Base-by-base conservation (phyloP, 2,797 vertebrate species). In the Brachymystax lenok region DNA sequence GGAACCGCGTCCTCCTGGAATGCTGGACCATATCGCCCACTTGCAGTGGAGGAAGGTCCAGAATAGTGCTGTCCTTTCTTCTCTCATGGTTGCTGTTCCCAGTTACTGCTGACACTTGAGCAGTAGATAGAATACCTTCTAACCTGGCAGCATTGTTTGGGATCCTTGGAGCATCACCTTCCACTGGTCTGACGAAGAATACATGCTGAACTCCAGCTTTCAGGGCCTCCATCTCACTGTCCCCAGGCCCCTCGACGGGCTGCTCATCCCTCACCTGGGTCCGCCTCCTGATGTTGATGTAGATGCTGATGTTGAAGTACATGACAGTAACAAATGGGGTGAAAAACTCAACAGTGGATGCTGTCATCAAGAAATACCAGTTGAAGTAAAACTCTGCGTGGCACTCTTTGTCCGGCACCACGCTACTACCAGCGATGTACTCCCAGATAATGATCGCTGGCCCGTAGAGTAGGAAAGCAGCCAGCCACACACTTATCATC, bases 341-440 rank as follows among this genome's bases (percentile, higher is more conserved):
- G 80, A 95, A 94, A 82, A 95, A 95, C 87, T 95, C 92, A 21
- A 94, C 78, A 3, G 90, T 91, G 61, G 95, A 95, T 5, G 93
- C 92, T 6, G 90, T 94, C 87, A 94, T 94, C 35, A 95, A 84
- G 84, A 95, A 95, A 75, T 94, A 94, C 91, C 93, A 93, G 80
- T 93, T 95, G 87, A 93, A 94, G 83, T 94, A 95, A 83, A 95
- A 95, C 77, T 95, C 93, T 0, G 93, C 92, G 0, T 93, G 91
- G 77, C 94, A 94, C 81, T 95, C 87, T 35, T 89, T 83, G 19
- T 90, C 84, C 0, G 90, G 90, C 27, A 94, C 85, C 30, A 94
- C 92, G 70, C 90, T 94, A 1, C 82, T 84, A 17, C 92, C 92
- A 13, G 92, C 88, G 52, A 92, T 75, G 66, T 94, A 86, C 77